Base-by-base conservation (phyloP, 2,888 invertebrate genomes). In the Xylocampa areola region DNA sequence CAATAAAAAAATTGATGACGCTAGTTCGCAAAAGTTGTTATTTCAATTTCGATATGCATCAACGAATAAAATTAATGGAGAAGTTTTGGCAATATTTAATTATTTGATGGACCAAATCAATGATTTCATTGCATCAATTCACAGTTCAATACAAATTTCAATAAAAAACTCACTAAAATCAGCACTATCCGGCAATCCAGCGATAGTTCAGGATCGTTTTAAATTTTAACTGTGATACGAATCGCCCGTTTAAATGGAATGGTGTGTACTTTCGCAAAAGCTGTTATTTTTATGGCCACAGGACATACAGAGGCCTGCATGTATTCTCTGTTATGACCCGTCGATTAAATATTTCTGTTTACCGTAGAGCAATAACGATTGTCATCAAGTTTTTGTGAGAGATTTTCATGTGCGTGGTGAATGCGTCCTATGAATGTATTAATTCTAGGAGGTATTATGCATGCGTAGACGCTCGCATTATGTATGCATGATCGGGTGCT, bases 241-340 rank as follows among this genome's bases (percentile, higher is more conserved):
- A 64, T 50, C 49, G 21, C 23, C 36, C 21, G 11, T 57, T 66
- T 47, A 47, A 63, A 68, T 62, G 45, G 17, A 43, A 52, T 16
- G 45, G 32, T 68, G 36, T 62, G 45, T 62, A 43, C 41, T 62
- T 64, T 53, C 33, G 41, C 40, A 27, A 68, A 68, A 68, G 68
- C 63, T 52, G 64, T 62, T 64, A 64, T 53, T 64, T 64, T 64
- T 62, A 64, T 62, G 63, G 36, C 8, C 37, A 13, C 40, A 53
- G 45, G 53, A 68, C 68, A 68, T 29, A 47, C 45, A 68, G 45
- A 11, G 27, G 13, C 5, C 17, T n/a, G 32, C 32, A 14, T 29
- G 27, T 30, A 14, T 6, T 23, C 8, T 8, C 5, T n/a, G 41
- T 30, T 44, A 36, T 43, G 36, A 25, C 6, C 32, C n/a, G 19